Evolutionary conservation across 2,797 vertebrate species (phyloP).

Genomic region (Brotula barbata): DNA sequence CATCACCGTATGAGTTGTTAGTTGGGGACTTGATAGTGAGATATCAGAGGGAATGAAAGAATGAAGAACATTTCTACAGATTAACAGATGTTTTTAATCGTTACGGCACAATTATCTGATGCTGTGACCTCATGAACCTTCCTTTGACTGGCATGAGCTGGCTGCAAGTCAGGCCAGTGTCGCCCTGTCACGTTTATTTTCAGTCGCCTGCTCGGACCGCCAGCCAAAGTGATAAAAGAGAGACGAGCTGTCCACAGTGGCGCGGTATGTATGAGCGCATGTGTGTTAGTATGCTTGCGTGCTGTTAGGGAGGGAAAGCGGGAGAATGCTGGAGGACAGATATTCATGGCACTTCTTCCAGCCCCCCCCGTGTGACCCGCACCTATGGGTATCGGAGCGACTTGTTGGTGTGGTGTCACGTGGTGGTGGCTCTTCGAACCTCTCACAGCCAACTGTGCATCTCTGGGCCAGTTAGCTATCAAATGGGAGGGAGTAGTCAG

Average conservation of each 20-base stretch:
- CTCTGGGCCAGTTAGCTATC: conserved; percentile 61
- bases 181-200: conserved; percentile 82
- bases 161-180: conserved; percentile 72
- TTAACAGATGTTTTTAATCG: conserved; percentile 61
- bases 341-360: conserved; percentile 71
- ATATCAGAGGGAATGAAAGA: conserved; percentile 18
- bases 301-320: conserved; percentile 59
- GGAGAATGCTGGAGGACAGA: conserved; percentile 56
- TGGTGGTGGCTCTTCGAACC: not conserved
- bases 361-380: conserved; percentile 44
- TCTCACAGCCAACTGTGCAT: conserved; percentile 45
- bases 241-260: conserved; percentile 70
- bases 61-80: conserved; percentile 23
- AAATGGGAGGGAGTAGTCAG: conserved; percentile 53
- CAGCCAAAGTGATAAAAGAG: conserved; percentile 75
- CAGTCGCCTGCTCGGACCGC: conserved; percentile 63
- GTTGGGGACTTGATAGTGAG: conserved; percentile 14
- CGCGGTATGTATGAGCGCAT: conserved; percentile 54
- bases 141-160: conserved; percentile 46
- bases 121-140: conserved; percentile 64
- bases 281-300: conserved; percentile 52
- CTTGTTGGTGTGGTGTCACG: conserved; percentile 53
- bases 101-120: conserved; percentile 40
- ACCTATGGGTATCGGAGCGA: conserved; percentile 44
- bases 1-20: not conserved